Evolutionary conservation across 2,888 invertebrate genomes (phyloP), one percentile per base, ranked within the genome.

Genomic region (Stratiomys singularior): DNA sequence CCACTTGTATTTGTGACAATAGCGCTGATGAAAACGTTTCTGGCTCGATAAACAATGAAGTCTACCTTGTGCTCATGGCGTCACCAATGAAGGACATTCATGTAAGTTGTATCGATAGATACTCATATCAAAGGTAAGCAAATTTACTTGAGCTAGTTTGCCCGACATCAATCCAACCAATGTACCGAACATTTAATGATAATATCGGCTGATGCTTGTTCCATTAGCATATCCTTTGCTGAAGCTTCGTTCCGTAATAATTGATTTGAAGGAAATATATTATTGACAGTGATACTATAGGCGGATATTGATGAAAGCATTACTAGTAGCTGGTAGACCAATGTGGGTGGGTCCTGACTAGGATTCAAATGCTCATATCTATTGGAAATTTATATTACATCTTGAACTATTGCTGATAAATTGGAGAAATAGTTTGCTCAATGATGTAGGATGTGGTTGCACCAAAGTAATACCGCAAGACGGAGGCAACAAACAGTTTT

Each of bases 191-290:
- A 64, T 64, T 64, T 64, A 64, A 67, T 67, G 67, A 46, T 67
- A 44, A 46, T 67, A 67, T 67, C 71, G 25, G 23, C 28, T 71
- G 27, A 47, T 23, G 71, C 47, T 52, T 47, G 47, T 15, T 52
- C 47, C 47, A 71, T 71, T 67, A 67, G 67, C 67, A 67, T 67
- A 67, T 67, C 67, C 64, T 64, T 64, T 71, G 47, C 52, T n/a
- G 15, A 71, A 46, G 46, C 25, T 47, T 71, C 47, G 47, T 27
- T 71, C n/a, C 71, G 47, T 4, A 7, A 25, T 71, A 71, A 71
- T 71, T 71, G 71, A 71, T 71, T 71, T 47, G 23, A 27, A 71
- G 71, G 71, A 46, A 67, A 46, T 47, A 52, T 47, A 71, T 47
- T 37, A 71, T 25, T 47, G 71, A 71, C 27, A 71, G 25, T 71